Base-by-base conservation (phyloP, 2,888 invertebrate genomes). In the Orchesellides sinensis region DNA sequence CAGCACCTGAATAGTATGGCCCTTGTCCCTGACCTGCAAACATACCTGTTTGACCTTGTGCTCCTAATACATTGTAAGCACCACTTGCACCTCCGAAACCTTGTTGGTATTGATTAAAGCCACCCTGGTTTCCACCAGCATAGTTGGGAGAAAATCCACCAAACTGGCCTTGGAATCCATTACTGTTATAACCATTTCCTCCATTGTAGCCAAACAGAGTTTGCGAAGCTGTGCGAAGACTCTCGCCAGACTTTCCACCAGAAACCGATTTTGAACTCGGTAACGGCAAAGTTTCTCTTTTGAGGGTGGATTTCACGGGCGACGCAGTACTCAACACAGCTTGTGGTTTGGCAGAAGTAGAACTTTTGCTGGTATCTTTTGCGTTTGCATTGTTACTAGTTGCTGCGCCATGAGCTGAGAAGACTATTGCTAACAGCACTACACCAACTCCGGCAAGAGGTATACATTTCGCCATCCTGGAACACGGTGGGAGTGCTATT, bases 151-250 rank as follows among this genome's bases (percentile, higher is more conserved):
- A 56, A 23, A 69, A 78, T 45, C 77, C 77, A 47, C 77, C 77
- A 68, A 77, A 68, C 23, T 77, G 77, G 27, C 72, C 72, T 2
- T 40, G 40, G 2, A n/a, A 10, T 10, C 70, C 40, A 23, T 14
- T 14, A 17, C 47, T 29, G 59, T 45, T 45, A 19, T 63, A 63
- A 2, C 73, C 73, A 75, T 66, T 66, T 2, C 14, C 32, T 8
- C 80, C 80, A 68, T 74, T 74, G 49, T 81, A 68, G 14, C 68
- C 80, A 45, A 83, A 83, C 23, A 83, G 29, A n/a, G 49, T 68
- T 63, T 83, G 83, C 0, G 78, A 59, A 0, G 83, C 78, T 45
- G 83, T 83, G 6, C 63, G 52, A 23, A 83, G 45, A 45, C 63
- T 83, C 27, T 83, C 83, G 19, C 54, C 25, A 14, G 78, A 78